phyloP scores from a whole-genome alignment of 2,797 vertebrate species.

The Schizopygopsis pylzovi region DNA sequence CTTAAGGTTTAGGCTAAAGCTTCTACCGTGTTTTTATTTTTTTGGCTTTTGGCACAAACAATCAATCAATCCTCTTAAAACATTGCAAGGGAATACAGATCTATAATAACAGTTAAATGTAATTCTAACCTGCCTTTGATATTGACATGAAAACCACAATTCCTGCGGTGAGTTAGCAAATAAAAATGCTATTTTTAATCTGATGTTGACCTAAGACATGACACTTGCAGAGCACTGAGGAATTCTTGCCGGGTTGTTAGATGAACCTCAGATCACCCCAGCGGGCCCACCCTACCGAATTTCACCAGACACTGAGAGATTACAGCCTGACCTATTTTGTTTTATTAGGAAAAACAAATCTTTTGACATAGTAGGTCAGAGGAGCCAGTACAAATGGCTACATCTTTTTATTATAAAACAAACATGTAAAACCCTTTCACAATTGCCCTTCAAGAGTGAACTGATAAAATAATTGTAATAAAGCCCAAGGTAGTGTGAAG shows the following conservation, averaged over 20 bases:
- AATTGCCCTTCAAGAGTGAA: constrained; percentile 42
- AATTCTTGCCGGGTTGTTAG: constrained; percentile 50
- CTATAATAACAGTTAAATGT: constrained; percentile 51
- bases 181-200: constrained; percentile 57
- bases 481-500: constrained; percentile 19
- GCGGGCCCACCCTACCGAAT: constrained; percentile 10
- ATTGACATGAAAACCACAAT: constrained; percentile 43
- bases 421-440: constrained; percentile 38
- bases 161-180: constrained; percentile 39
- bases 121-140: constrained; percentile 53
- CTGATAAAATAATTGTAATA: constrained; percentile 16
- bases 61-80: constrained; percentile 3
- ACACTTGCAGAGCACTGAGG: constrained; percentile 47
- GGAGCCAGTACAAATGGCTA: constrained; percentile 36
- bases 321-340: constrained; percentile 58
- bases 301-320: constrained; percentile 58
- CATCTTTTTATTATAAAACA: constrained; percentile 27
- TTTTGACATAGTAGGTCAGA: constrained; percentile 52
- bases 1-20: constrained; percentile 9
- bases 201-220: constrained; percentile 54
- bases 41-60: not conserved
- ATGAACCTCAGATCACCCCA: constrained; percentile 43
- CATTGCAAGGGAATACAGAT: constrained; percentile 38
- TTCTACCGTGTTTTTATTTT: not conserved
- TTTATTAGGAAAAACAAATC: constrained; percentile 53